phyloP scores from a whole-genome alignment of 2,888 invertebrate species.

The Leptopilina myrica region DNA sequence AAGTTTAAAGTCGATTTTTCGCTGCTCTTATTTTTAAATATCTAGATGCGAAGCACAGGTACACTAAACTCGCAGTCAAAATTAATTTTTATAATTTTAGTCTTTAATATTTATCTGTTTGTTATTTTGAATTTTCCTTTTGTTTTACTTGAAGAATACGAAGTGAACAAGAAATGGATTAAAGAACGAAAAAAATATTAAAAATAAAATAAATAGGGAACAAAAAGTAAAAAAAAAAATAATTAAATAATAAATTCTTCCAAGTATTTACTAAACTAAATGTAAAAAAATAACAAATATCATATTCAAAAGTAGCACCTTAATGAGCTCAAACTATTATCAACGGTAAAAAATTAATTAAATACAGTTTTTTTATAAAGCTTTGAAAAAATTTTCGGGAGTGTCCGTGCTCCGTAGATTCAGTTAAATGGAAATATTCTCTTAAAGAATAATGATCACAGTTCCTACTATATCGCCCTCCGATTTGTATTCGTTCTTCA shows the following conservation, averaged over 20 bases:
- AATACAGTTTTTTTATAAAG: background rate
- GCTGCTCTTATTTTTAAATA: background rate
- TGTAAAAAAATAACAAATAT: background rate
- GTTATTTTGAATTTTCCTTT: too few species aligned
- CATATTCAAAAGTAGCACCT: conserved; percentile 1
- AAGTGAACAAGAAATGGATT: too few species aligned
- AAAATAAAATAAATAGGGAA: background rate
- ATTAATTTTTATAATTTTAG: background rate
- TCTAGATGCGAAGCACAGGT: conserved; percentile 14
- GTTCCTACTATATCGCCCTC: conserved; percentile 30
- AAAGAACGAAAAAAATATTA: too few species aligned
- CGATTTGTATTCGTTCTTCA: conserved; percentile 31
- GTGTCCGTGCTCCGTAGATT: background rate
- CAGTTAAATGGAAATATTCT: conserved; percentile 25
- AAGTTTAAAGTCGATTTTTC: background rate
- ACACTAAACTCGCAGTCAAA: background rate
- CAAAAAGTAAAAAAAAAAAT: background rate
- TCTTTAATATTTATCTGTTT: too few species aligned
- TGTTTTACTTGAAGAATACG: too few species aligned
- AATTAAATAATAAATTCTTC: background rate
- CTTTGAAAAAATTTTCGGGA: background rate
- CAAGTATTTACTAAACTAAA: background rate
- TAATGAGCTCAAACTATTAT: background rate
- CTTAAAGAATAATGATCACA: conserved; percentile 35
- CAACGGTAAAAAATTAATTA: background rate